These are phyloP conservation scores for Siderastrea siderea DNA, from an alignment of 92 coral and sea anemone species.

Conservation along the genomic window DNA sequence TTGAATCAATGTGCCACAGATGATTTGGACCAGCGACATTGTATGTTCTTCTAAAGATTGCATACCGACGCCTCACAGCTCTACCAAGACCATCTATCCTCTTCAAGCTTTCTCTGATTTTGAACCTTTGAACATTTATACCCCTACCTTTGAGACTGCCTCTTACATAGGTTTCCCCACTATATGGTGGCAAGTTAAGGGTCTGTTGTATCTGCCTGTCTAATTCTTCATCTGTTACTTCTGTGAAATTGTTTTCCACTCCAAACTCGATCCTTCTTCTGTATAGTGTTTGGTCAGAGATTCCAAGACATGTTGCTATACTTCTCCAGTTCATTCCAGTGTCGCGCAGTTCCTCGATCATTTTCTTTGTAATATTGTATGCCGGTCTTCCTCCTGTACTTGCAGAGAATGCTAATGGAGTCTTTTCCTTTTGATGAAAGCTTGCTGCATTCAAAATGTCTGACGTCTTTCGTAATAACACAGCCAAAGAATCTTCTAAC, in stretches of 20 bases:
- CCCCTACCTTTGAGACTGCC: no score
- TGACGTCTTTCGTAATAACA: conserved; percentile 45
- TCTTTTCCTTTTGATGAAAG: conserved; percentile 15
- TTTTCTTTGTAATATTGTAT: conserved; percentile 47
- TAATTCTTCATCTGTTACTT: no score
- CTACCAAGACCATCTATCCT: no score
- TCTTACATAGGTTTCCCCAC: no score
- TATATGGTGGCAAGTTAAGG: no score
- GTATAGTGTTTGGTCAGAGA: conserved; percentile 50
- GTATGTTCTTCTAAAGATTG: no score
- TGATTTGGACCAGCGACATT: no score
- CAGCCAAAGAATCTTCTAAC: conserved; percentile 57
- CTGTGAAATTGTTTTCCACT: conserved; percentile 57
- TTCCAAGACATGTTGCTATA: conserved; percentile 52
- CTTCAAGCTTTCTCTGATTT: no score
- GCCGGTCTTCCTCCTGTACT: conserved; percentile 76
- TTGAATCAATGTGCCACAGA: no score
- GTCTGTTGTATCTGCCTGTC: no score
- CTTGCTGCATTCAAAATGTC: conserved; percentile 32
- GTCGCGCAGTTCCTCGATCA: conserved; percentile 73
- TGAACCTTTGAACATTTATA: no score
- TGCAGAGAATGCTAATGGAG: conserved; percentile 42
- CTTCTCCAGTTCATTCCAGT: conserved; percentile 75
- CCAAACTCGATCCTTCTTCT: conserved; percentile 63
- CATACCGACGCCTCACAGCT: no score